A percentile compares a stretch with the other conserved stretches of the same genome.
Conservation (phyloP, 2,113 vertebrate species). For the Dolichallabes microphthalmus region DNA sequence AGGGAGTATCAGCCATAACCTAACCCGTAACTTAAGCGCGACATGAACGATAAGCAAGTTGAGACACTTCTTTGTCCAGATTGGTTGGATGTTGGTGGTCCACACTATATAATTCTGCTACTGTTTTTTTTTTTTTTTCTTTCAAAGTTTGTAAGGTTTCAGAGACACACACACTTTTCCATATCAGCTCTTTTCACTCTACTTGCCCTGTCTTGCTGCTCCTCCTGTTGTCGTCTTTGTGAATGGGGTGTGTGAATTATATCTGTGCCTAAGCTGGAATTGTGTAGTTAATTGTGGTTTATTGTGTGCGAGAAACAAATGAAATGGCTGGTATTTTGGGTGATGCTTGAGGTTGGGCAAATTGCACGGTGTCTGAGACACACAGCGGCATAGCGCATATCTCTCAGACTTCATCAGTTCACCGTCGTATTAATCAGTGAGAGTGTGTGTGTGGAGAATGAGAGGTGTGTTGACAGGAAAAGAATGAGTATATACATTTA, state of each 20-base stretch:
- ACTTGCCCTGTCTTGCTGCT: not conserved
- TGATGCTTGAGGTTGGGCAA: not conserved
- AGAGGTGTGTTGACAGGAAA: not conserved
- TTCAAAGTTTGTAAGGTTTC: not conserved
- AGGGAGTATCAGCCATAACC: not conserved
- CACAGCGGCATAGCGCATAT: not conserved
- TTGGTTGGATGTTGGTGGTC: not conserved
- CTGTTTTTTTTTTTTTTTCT: not conserved
- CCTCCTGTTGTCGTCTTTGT: not conserved
- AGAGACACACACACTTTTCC: not conserved
- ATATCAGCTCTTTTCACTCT: not conserved
- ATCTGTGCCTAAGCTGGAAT: constrained; percentile 1
- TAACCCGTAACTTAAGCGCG: not conserved
- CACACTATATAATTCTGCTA: not conserved
- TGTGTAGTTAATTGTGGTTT: not conserved
- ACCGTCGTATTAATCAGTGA: not conserved
- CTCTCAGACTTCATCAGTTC: constrained; percentile 5
- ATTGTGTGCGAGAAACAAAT: not conserved
- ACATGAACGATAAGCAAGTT: not conserved
- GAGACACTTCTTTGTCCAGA: not conserved
- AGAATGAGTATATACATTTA: not conserved
- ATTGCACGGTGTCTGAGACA: not conserved
- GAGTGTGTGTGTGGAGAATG: not conserved
- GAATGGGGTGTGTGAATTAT: not conserved
- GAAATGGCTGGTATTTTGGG: not conserved